Evolutionary conservation across 2,797 vertebrate genomes (phyloP).

Genomic region (Scyliorhinus canicula): DNA sequence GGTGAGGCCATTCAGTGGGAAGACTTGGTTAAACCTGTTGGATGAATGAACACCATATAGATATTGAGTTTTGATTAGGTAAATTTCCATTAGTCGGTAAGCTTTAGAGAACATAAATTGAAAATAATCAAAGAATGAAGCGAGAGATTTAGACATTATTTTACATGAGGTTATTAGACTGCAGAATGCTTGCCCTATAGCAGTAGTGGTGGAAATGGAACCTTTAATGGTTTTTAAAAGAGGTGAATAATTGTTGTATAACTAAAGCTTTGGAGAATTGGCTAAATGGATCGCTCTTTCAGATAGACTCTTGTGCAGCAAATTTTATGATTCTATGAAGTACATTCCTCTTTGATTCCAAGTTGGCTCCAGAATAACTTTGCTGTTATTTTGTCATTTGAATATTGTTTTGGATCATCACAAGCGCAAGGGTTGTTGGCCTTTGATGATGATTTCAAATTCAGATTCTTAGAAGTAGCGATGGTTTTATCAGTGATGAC

Average conservation of each 20-base stretch:
- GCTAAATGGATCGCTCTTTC: background rate
- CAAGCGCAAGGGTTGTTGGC: background rate
- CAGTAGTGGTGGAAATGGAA: background rate
- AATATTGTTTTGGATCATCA: background rate
- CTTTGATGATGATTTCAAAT: background rate
- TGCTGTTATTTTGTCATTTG: background rate
- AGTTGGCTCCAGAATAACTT: background rate
- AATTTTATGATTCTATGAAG: background rate
- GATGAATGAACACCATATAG: background rate
- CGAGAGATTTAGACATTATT: background rate
- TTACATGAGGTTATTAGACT: background rate
- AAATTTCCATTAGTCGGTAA: background rate
- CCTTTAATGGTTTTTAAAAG: background rate
- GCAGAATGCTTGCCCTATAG: background rate
- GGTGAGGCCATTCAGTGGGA: background rate
- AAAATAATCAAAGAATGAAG: background rate
- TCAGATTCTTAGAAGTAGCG: background rate
- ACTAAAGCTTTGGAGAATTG: background rate
- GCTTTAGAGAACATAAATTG: background rate
- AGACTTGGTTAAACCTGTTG: background rate
- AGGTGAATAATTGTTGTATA: background rate
- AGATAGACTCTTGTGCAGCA: background rate
- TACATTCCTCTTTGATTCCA: background rate
- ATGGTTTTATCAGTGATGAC: background rate
- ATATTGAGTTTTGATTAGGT: background rate